Base-by-base conservation (phyloP, 2,888 invertebrate genomes). In the Holacanthella duospinosa region DNA sequence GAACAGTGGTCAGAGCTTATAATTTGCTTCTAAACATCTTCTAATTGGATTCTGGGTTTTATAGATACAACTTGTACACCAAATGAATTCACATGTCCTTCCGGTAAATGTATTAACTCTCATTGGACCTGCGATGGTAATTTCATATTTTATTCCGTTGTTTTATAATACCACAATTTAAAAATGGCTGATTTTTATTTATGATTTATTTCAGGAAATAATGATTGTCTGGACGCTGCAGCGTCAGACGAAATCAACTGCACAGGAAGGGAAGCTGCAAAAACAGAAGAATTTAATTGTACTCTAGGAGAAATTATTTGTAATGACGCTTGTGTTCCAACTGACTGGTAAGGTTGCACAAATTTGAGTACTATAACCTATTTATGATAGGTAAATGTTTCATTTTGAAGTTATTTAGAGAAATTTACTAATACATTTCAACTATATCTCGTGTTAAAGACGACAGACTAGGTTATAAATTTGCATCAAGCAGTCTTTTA, bases 1-100 rank as follows among this genome's bases (percentile, higher is more conserved):
- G n/a, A n/a, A n/a, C n/a, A n/a, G n/a, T n/a, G n/a, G n/a, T 16
- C 6, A 24, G 6, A 12, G 24, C 4, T 53, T 53, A 21, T 24
- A 53, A 53, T n/a, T n/a, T 53, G 53, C 24, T 21, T 21, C 24
- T 24, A n/a, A n/a, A n/a, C n/a, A n/a, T n/a, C n/a, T n/a, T n/a
- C n/a, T n/a, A n/a, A n/a, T n/a, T n/a, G n/a, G n/a, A n/a, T 53
- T 53, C 19, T 6, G 4, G 4, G 21, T 55, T 6, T 25, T 55
- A 26, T 74, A 91, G 92, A 91, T 81, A 88, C 87, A 76, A 93
- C 93, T 26, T 94, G 93, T 78, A 86, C 91, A 71, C 84, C 88
- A 60, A 92, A 92, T 77, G 91, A 94, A 78, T 93, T 93, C 77
- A 90, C 91, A n/a, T 94, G 94, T 78, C 84, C 83, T 60, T 90